These are phyloP conservation scores for Drosophila kanapiae DNA, from an alignment of 1,140 invertebrate genomes.

Conservation along the genomic window DNA sequence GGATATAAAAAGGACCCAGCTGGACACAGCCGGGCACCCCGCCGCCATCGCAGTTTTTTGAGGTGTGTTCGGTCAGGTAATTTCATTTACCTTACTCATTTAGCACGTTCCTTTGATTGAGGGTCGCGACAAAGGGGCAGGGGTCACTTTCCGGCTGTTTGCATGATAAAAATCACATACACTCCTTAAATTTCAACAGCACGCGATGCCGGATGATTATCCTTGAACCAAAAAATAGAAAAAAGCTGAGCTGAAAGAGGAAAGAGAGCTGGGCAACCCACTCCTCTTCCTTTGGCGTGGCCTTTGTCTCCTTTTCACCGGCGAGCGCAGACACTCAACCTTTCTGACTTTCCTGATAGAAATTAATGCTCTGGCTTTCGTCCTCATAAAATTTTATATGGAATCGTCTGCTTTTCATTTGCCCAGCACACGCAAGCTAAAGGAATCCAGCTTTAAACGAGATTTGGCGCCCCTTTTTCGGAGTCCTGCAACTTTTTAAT, in stretches of 20 bases:
- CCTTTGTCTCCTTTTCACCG: conserved; percentile 57
- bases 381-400: conserved; percentile 76
- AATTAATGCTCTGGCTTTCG: conserved; percentile 60
- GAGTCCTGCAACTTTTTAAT: conserved; percentile 55
- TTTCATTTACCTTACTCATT: conserved; percentile 84
- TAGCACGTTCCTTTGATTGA: conserved; percentile 64
- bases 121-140: conserved; percentile 24
- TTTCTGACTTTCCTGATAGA: conserved; percentile 70
- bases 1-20: conserved; percentile 50
- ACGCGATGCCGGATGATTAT: conserved; percentile 85
- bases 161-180: conserved; percentile 85
- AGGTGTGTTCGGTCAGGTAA: conserved; percentile 80
- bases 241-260: not conserved
- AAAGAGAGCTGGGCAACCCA: conserved; percentile 17
- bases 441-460: conserved; percentile 38
- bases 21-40: conserved; percentile 38
- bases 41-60: conserved; percentile 45
- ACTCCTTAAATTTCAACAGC: conserved; percentile 83
- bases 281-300: conserved; percentile 24
- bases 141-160: conserved; percentile 77
- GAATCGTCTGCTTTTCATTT: conserved; percentile 69
- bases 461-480: conserved; percentile 2
- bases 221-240: conserved; percentile 71
- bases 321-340: conserved; percentile 63
- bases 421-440: conserved; percentile 53